phyloP scores from a whole-genome alignment of 2,113 vertebrate genomes.

The Girardinichthys multiradiatus region DNA sequence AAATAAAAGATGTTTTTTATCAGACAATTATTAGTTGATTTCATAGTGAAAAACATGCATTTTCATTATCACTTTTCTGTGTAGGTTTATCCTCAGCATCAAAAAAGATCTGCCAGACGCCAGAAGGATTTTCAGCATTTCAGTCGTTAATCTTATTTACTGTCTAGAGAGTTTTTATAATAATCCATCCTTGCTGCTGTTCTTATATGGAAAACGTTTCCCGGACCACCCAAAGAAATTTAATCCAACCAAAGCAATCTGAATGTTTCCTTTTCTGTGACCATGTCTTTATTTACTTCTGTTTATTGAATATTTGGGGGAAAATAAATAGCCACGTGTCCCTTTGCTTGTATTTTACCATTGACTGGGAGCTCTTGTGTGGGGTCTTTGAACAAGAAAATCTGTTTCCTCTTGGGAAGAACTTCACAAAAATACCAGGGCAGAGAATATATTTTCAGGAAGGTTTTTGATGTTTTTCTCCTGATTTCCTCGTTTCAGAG shows the following conservation, averaged over 20 bases:
- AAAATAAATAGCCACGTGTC: background rate
- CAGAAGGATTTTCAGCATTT: no score
- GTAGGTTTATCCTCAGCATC: no score
- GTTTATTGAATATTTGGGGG: background rate
- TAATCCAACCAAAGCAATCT: background rate
- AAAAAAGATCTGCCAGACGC: no score
- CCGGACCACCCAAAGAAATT: background rate
- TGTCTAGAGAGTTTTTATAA: background rate
- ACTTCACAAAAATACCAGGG: conserved; percentile 63
- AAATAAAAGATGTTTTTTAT: no score
- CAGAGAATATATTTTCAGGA: conserved; percentile 30
- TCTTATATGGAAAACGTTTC: background rate
- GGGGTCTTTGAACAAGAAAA: conserved; percentile 59
- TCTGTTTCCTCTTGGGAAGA: conserved; percentile 63
- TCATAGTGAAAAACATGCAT: no score
- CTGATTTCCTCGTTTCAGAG: conserved; percentile 59
- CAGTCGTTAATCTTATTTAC: no score
- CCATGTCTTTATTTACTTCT: background rate
- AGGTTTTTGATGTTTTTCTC: conserved; percentile 57
- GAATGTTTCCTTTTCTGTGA: background rate
- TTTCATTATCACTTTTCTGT: no score
- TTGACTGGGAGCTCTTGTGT: conserved; percentile 37
- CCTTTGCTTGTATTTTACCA: conserved; percentile 11
- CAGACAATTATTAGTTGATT: no score
- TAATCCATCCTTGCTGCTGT: background rate